phyloP scores from a whole-genome alignment of 2,113 vertebrate species.

The Hippolais icterina region DNA sequence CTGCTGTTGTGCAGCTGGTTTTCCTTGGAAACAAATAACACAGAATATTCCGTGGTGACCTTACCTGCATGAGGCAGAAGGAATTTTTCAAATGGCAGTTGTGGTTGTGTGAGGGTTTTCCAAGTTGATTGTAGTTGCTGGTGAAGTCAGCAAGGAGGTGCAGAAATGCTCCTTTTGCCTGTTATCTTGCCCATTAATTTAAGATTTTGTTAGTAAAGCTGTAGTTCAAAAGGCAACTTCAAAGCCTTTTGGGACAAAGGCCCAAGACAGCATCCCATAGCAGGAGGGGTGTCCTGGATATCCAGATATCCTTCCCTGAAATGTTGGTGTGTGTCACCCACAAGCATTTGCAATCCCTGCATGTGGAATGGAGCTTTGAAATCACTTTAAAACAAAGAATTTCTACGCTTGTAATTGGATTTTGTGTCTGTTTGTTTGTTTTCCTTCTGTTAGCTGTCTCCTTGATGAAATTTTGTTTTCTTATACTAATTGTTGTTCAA shows the following conservation, averaged over 20 bases:
- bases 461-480: background rate
- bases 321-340: background rate
- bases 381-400: background rate
- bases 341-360: background rate
- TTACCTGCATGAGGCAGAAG: background rate
- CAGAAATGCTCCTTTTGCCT: background rate
- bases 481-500: background rate
- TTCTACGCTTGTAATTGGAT: background rate
- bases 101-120: background rate
- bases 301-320: background rate
- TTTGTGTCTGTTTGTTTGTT: background rate
- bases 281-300: background rate
- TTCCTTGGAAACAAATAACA: background rate
- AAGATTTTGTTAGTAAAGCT: background rate
- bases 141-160: background rate
- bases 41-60: background rate
- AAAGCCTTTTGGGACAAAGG: background rate
- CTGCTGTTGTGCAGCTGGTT: background rate
- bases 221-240: background rate
- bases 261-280: background rate
- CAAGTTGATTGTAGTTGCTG: background rate
- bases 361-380: background rate
- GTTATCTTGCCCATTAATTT: background rate
- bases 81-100: background rate
- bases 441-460: background rate